phyloP scores from a whole-genome alignment of 2,113 vertebrate genomes.

The Coreoperca whiteheadi region DNA sequence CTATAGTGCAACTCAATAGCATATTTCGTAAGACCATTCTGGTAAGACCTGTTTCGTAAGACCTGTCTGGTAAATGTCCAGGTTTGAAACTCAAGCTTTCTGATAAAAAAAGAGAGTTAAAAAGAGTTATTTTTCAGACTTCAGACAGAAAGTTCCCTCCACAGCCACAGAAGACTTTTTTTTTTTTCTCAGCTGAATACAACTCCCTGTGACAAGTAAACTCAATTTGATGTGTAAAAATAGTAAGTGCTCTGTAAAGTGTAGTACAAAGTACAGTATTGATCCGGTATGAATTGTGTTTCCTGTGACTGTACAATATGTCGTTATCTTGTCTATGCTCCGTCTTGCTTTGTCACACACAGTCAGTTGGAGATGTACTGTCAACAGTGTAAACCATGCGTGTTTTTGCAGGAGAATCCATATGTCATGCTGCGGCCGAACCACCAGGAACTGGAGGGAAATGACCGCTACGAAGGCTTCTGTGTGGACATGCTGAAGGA shows the following conservation, averaged over 20 bases:
- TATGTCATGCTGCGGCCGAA: slow-evolving; percentile 97
- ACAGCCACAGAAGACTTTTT: neutral
- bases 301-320: neutral
- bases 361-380: neutral
- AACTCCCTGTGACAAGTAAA: neutral
- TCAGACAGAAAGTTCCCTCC: neutral
- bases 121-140: neutral
- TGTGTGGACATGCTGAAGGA: slow-evolving; percentile 99
- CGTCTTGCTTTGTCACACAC: neutral
- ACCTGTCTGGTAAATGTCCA: neutral
- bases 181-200: neutral
- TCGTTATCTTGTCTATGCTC: neutral
- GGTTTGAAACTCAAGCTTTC: neutral
- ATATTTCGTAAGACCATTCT: neutral
- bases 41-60: too few relatives aligned
- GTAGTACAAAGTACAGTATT: neutral
- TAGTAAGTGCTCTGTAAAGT: neutral
- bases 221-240: neutral
- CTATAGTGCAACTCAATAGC: neutral
- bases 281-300: neutral
- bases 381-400: neutral
- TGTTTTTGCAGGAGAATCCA: slow-evolving; percentile 94
- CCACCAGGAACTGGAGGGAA: slow-evolving; percentile 94
- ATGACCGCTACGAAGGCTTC: slow-evolving; percentile 96
- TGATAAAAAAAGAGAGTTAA: neutral